Percentiles rank a stretch among this genome's conserved stretches.
Conservation (phyloP, 2,113 vertebrate genomes). For the Oryzias woworae region DNA sequence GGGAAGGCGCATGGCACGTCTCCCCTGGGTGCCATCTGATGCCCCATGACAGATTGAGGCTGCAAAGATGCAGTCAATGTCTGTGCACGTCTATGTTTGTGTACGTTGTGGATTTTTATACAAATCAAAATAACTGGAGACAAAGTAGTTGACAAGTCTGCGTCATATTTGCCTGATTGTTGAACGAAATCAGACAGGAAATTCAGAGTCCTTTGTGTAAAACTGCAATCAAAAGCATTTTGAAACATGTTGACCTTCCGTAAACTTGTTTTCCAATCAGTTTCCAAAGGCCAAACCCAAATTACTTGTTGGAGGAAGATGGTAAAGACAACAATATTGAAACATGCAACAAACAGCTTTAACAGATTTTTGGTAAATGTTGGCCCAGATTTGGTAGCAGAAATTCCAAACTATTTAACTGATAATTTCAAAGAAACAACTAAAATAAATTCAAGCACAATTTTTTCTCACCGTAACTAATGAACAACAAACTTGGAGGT, state of each 20-base stretch:
- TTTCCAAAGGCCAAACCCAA: no score
- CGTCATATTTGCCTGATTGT: conserved; percentile 24
- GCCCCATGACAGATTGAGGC: conserved; percentile 76
- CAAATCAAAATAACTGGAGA: conserved; percentile 38
- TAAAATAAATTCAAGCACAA: no score
- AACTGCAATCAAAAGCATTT: conserved; percentile 22
- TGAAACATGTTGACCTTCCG: conserved; percentile 21
- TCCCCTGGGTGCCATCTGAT: conserved; percentile 64
- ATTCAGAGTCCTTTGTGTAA: conserved; percentile 11
- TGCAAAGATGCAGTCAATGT: conserved; percentile 40
- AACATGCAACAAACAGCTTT: no score
- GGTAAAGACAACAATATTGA: no score
- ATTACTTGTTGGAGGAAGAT: no score
- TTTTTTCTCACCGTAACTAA: no score
- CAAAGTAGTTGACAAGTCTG: conserved; percentile 22
- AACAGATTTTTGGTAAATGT: no score
- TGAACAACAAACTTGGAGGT: no score
- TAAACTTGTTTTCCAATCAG: not conserved
- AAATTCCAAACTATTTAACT: no score
- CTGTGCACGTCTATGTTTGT: conserved; percentile 15
- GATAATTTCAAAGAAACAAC: no score
- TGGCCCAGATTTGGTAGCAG: no score
- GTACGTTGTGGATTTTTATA: conserved; percentile 5
- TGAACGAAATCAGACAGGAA: conserved; percentile 26
- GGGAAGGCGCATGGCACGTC: conserved; percentile 37